Evolutionary conservation across 2,888 invertebrate genomes (phyloP), one percentile per base, ranked within the genome.

Genomic region (Catocala nupta): DNA sequence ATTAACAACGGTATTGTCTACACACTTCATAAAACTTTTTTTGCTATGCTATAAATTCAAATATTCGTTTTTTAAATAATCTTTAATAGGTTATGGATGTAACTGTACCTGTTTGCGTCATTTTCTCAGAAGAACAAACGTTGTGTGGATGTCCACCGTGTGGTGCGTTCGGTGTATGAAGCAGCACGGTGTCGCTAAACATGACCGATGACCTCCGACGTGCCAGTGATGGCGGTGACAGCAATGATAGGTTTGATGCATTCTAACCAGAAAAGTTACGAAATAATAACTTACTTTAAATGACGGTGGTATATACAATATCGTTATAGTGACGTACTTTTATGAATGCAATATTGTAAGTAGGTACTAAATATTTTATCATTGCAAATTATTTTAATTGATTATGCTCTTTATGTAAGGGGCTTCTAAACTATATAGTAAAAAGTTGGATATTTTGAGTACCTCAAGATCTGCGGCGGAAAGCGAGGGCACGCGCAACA

Each of bases 61-160:
- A 16, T 0, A 4, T 44, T 58, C 39, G 1, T 9, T 6, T 45
- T 7, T 45, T 5, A 1, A 45, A 45, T 5, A 6, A 12, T 1
- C 13, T 12, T 45, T 9, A 45, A 12, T 43, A n/a, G 5, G 43
- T 43, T 25, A 25, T 25, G 4, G n/a, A 45, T 45, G 12, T 12
- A 45, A 12, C 11, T 12, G 85, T 91, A 95, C 96, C 96, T 73
- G 98, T 97, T 92, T 98, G 98, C 5, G 98, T 98, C 96, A 97
- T 98, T 89, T 98, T 98, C 87, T 98, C 98, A 48, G 97, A 97
- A 55, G 97, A 97, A 88, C 97, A 97, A 43, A 97, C 95, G 63
- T 94, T 94, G 68, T 92, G 90, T 0, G 92, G 92, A 66, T 90
- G 90, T 0, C 85, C 87, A 5, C 84, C 78, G 63, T 88, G 89